Base-by-base conservation (phyloP, 2,113 vertebrate genomes). In the Leiothrix lutea region DNA sequence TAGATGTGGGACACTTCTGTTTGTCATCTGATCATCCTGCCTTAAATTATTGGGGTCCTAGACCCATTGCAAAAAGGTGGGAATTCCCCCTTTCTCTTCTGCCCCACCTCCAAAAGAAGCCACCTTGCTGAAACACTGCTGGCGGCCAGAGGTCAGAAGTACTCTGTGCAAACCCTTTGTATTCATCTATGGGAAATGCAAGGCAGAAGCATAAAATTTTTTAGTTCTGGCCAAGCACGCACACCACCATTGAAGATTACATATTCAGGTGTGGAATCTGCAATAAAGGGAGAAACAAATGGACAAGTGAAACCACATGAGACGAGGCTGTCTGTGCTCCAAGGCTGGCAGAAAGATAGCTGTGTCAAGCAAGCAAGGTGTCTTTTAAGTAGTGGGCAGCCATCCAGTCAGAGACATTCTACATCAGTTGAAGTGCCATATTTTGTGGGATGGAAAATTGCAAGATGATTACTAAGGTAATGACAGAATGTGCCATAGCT, bases 211-310 rank as follows among this genome's bases (percentile, higher is more conserved):
- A 65, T 72, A 69, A 94, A 7, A 14, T 9, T 4, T 80, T 80
- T 69, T 40, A 24, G 31, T 60, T 80, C 70, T 67, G 74, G 74
- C 87, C 85, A 88, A 88, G 66, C 79, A 90, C 7, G 5, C 53
- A 65, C 54, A 65, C 17, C 66, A 35, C 66, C 45, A 50, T 5
- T 80, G 79, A 90, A 92, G 92, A 93, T 96, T 92, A 93, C 88
- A 45, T 85, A 95, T 93, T 95, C 90, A 82, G 78, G 92, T 80
- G 92, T 86, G 95, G 94, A 97, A 97, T 92, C 90, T 86, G 82
- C 94, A 95, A 83, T 97, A 95, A 95, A 80, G 60, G 42, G 60
- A 64, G 86, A 73, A 94, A 95, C 58, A 94, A 96, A 88, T 0
- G 16, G 54, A 58, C 50, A 92, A 96, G 79, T 94, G 58, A 93